A percentile compares a stretch with the other conserved stretches of the same genome.
These are phyloP conservation scores for Ceraclea dissimilis DNA, from an alignment of 2,888 invertebrate genomes.

Conservation along the genomic window DNA sequence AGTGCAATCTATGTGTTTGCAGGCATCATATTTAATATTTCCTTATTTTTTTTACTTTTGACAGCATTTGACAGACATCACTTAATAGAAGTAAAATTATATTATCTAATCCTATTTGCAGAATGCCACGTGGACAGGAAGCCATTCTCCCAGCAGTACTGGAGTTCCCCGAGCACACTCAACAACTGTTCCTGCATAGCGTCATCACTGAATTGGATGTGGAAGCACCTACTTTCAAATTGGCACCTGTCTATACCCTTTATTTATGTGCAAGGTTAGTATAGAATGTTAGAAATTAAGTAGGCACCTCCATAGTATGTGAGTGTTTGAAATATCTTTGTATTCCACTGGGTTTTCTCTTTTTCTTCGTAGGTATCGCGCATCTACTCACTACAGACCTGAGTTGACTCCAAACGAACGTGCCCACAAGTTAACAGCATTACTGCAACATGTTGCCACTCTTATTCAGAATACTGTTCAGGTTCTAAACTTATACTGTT, in stretches of 20 bases:
- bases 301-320: neutral
- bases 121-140: conserved; percentile 62
- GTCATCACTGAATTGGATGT: conserved; percentile 86
- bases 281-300: too few relatives aligned
- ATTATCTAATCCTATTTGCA: neutral
- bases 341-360: neutral
- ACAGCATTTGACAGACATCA: too few relatives aligned
- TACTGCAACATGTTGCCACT: conserved; percentile 84
- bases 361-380: conserved; percentile 59
- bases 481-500: too few relatives aligned
- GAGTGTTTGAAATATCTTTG: neutral
- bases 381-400: conserved; percentile 90
- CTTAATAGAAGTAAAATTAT: too few relatives aligned
- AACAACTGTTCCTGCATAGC: conserved; percentile 83
- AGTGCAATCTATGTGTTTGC: too few relatives aligned
- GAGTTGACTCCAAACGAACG: conserved; percentile 87
- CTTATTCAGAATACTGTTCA: conserved; percentile 79
- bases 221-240: conserved; percentile 82
- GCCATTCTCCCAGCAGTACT: conserved; percentile 89
- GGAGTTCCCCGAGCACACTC: conserved; percentile 91
- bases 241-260: conserved; percentile 94
- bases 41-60: too few relatives aligned
- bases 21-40: too few relatives aligned
- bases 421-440: conserved; percentile 82
- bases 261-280: conserved; percentile 80